Percentiles rank a stretch among this genome's conserved stretches.
Evolutionary conservation across 2,888 invertebrate species (phyloP).

Genomic region (Cynaeus angustus): DNA sequence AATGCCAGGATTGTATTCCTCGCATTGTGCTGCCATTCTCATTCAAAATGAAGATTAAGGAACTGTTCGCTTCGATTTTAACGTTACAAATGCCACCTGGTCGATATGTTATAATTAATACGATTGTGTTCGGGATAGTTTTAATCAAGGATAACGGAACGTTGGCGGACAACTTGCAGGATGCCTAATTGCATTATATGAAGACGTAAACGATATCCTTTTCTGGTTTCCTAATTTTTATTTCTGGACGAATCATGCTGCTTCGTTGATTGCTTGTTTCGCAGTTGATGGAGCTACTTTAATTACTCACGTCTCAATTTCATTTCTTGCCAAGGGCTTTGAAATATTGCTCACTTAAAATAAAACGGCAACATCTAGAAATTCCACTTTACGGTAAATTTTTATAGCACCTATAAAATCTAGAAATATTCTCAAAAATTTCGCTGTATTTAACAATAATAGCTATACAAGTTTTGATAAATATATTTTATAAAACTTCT

Average conservation of each 20-base stretch:
- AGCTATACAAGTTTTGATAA: no score
- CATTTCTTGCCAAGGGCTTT: no score
- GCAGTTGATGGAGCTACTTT: background rate
- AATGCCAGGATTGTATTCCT: slow-evolving; percentile 61
- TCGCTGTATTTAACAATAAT: no score
- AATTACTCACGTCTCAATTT: no score
- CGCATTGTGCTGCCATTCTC: slow-evolving; percentile 59
- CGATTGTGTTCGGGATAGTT: slow-evolving; percentile 44
- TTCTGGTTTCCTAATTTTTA: background rate
- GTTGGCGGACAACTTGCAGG: background rate
- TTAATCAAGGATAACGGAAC: slow-evolving; percentile 40
- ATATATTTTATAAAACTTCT: no score
- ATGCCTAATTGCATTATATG: slow-evolving; percentile 30
- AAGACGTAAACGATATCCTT: background rate
- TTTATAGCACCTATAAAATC: no score
- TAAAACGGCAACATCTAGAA: no score
- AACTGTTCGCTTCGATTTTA: slow-evolving; percentile 60
- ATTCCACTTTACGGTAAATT: no score
- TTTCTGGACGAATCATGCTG: background rate
- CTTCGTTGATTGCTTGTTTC: background rate
- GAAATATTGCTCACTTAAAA: no score
- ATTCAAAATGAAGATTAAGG: slow-evolving; percentile 62
- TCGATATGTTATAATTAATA: slow-evolving; percentile 47
- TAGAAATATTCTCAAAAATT: no score
- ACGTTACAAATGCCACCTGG: slow-evolving; percentile 55